Conservation (phyloP, 2,113 vertebrate genomes). For the human region DNA sequence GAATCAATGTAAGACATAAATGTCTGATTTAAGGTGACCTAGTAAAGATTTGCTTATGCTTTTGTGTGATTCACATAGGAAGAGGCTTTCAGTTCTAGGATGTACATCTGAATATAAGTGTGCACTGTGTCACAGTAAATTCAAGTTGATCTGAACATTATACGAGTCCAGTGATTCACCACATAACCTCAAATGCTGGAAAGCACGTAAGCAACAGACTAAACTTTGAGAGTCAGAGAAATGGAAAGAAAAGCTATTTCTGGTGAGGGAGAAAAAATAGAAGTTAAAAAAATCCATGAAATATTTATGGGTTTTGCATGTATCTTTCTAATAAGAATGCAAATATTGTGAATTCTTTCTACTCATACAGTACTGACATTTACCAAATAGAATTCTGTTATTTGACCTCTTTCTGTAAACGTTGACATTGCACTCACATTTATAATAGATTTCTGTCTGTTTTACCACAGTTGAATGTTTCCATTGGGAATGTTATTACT, state of each 20-base stretch:
- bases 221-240: slow-evolving; percentile 32
- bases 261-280: slow-evolving; percentile 19
- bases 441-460: slow-evolving; percentile 87
- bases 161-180: neutral
- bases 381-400: slow-evolving; percentile 84
- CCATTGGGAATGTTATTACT: slow-evolving; percentile 81
- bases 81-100: neutral
- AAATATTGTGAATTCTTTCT: slow-evolving; percentile 77
- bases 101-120: neutral
- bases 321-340: slow-evolving; percentile 71
- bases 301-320: slow-evolving; percentile 70
- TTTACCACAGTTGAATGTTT: slow-evolving; percentile 84
- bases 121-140: neutral
- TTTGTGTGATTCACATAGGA: neutral
- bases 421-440: slow-evolving; percentile 86
- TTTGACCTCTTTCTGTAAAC: slow-evolving; percentile 88
- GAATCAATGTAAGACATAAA: neutral
- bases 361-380: slow-evolving; percentile 83
- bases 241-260: slow-evolving; percentile 33
- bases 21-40: neutral
- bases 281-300: slow-evolving; percentile 67
- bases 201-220: neutral
- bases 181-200: neutral
- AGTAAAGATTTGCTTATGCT: neutral
- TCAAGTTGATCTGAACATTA: neutral